Conservation (phyloP, 1,140 invertebrate species). For the Leguminivora glycinivorella region DNA sequence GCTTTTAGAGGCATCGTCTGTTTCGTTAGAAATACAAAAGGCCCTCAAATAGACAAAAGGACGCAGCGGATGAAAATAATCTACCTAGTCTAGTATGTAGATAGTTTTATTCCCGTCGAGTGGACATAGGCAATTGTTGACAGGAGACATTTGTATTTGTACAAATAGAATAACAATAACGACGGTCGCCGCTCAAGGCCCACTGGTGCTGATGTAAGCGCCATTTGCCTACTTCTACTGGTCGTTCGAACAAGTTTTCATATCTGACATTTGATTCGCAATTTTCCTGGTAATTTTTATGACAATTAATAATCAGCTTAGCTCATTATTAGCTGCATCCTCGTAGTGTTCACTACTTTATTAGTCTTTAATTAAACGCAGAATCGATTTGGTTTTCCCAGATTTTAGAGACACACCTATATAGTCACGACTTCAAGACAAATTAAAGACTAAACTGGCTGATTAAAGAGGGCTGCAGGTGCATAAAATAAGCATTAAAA, state of each 20-base stretch:
- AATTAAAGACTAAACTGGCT: not conserved
- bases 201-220: conserved; percentile 22
- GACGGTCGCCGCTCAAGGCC: conserved; percentile 6
- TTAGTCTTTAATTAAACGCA: not conserved
- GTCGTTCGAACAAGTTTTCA: conserved; percentile 25
- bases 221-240: conserved; percentile 18
- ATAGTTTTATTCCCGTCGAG: not conserved
- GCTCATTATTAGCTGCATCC: not conserved
- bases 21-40: not conserved
- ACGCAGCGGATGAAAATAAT: not conserved
- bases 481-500: too few species aligned
- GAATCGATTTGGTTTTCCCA: not conserved
- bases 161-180: conserved; percentile 29
- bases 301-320: too few species aligned
- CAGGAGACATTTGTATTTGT: conserved; percentile 24
- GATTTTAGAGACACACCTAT: too few species aligned
- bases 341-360: not conserved
- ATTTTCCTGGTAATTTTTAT: too few species aligned
- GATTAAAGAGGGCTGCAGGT: too few species aligned
- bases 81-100: too few species aligned
- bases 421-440: not conserved
- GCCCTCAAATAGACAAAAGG: not conserved
- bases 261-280: conserved; percentile 23
- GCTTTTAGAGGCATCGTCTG: not conserved
- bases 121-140: not conserved